Base-by-base conservation (phyloP, 2,113 vertebrate species). In the Oncorhynchus mykiss region DNA sequence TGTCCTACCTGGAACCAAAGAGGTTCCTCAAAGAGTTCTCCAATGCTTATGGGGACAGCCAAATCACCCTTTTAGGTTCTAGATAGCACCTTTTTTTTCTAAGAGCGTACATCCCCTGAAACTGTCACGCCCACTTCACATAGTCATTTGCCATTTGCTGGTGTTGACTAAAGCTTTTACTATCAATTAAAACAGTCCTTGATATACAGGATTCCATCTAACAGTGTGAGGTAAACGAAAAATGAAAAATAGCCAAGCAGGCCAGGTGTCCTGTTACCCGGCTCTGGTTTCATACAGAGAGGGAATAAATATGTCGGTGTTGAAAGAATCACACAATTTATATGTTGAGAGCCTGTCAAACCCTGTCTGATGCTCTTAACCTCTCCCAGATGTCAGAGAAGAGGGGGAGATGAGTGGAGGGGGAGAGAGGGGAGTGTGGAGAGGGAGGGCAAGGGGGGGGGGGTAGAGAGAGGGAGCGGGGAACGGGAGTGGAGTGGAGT, bases 301-400 rank as follows among this genome's bases (percentile, higher is more conserved):
- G 76, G 72, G 49, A 64, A 81, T 71, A 62, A 68, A 74, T 45
- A 76, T 45, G 14, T 72, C 20, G 54, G 70, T 25, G 68, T 60
- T 72, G 31, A 79, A 77, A 54, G 68, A 71, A 65, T 60, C 11
- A 16, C 27, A 60, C 62, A 27, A 45, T 82, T 49, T 75, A 82
- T 74, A 64, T 73, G 60, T 71, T 72, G 49, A 77, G 76, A 51
- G 72, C 70, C 72, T 59, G 75, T 12, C 67, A 73, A 77, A 60
- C 57, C 49, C 74, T 71, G 69, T 74, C 76, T 64, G 8, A 31
- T 31, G 66, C 62, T 71, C 70, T 68, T 83, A 85, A 86, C 76
- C 74, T 72, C 57, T 82, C 54, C 77, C 84, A 88, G 82, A 86
- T 88, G 82, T 82, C 34, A 16, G 66, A 39, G 45, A 64, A n/a